phyloP scores from a whole-genome alignment of 2,888 invertebrate species.

The Allacma fusca region DNA sequence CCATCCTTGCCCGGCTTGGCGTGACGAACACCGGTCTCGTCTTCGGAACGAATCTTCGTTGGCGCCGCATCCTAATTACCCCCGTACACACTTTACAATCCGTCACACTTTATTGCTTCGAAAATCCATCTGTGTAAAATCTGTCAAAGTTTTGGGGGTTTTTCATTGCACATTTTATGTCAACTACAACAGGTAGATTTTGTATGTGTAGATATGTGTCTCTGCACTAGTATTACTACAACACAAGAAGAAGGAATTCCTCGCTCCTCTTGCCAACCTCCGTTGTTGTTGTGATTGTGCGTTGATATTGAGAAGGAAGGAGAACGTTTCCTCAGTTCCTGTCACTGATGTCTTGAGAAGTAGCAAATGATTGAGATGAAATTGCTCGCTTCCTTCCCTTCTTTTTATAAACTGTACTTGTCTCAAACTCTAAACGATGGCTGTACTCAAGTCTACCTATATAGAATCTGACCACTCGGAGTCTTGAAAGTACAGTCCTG shows the following conservation, averaged over 20 bases:
- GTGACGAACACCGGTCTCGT: constrained; percentile 52
- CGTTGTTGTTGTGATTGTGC: neutral
- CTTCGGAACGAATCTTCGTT: constrained; percentile 50
- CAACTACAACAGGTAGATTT: too few species aligned
- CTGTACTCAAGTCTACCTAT: too few species aligned
- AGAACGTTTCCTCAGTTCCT: neutral
- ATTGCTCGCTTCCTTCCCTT: neutral
- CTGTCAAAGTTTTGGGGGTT: constrained; percentile 27
- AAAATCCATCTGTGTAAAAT: constrained; percentile 36
- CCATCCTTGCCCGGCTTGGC: constrained; percentile 54
- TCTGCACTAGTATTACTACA: too few species aligned
- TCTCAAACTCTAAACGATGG: too few species aligned
- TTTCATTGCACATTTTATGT: constrained; percentile 20
- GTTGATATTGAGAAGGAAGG: neutral
- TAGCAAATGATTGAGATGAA: constrained; percentile 2
- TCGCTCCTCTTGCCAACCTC: too few species aligned
- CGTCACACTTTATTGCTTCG: constrained; percentile 32
- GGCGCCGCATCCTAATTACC: constrained; percentile 49
- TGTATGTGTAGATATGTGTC: too few species aligned
- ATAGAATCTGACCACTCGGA: too few species aligned
- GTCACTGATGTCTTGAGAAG: neutral
- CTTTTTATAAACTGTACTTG: neutral
- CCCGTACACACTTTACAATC: constrained; percentile 40
- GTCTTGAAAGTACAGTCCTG: too few species aligned
- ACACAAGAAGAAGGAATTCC: too few species aligned